Base-by-base conservation (phyloP, 1,140 invertebrate species). In the Mizuhopecten yessoensis region DNA sequence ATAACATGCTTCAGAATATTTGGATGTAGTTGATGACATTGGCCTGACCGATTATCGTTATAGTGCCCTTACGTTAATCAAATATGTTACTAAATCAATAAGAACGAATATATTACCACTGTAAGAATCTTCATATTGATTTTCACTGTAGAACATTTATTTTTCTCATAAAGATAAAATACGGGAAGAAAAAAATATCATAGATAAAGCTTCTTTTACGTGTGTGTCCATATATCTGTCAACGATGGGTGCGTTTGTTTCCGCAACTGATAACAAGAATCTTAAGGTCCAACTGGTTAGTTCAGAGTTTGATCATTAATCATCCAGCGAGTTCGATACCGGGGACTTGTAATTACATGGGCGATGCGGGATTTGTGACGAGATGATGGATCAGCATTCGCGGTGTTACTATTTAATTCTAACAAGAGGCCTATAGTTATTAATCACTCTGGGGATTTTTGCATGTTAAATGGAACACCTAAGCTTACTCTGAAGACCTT, bases 151-250 rank as follows among this genome's bases (percentile, higher is more conserved):
- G 23, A 75, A 75, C 57, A 75, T 75, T 75, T 75, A 75, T 75
- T 75, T 75, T 75, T 75, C 57, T 75, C 57, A 75, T 75, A 75
- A 75, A n/a, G 57, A 75, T 75, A 75, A 75, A 75, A 49, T n/a
- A 75, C 57, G 23, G 57, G 11, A 75, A 29, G 57, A 75, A 75
- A 75, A n/a, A n/a, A 75, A 75, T 75, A 75, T 75, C 57, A 75
- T n/a, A 75, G 57, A 75, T 75, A 75, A 75, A 23, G n/a, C 57
- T n/a, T 75, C 57, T 13, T 29, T 75, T 29, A 75, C 57, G 57
- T 75, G 57, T 9, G 23, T 9, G 57, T n/a, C 57, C 57, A 75
- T 75, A n/a, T n/a, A 75, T 75, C 57, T 29, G n/a, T 29, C n/a
- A n/a, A 75, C 57, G 57, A 75, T n/a, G 57, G 57, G 57, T 75